phyloP scores from a whole-genome alignment of 2,113 vertebrate species.

The Microcebus lehilahytsara region DNA sequence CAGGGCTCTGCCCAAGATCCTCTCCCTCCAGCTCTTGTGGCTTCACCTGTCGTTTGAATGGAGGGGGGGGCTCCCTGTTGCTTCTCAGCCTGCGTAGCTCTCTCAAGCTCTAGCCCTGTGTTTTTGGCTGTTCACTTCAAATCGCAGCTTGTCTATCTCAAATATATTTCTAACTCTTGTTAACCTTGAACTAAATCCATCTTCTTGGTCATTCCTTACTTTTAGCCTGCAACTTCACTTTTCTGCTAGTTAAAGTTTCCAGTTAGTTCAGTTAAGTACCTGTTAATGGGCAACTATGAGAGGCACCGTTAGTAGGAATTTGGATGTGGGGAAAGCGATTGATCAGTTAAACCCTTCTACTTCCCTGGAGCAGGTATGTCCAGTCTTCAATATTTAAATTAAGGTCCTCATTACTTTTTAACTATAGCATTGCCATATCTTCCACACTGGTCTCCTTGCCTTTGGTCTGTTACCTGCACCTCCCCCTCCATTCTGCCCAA shows the following conservation, averaged over 20 bases:
- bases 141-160: background rate
- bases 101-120: background rate
- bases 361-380: background rate
- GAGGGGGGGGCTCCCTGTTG: fast-evolving
- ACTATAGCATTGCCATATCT: background rate
- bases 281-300: background rate
- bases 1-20: background rate
- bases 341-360: background rate
- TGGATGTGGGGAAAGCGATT: background rate
- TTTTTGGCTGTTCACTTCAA: background rate
- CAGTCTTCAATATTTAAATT: background rate
- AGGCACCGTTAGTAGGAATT: background rate
- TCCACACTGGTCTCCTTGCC: background rate
- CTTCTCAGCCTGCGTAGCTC: background rate
- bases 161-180: background rate
- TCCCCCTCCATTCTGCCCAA: background rate
- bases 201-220: background rate
- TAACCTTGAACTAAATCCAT: background rate
- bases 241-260: background rate
- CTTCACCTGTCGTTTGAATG: fast-evolving
- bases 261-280: background rate
- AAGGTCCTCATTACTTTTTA: background rate
- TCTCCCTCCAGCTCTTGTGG: too few species aligned
- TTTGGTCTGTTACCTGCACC: background rate
- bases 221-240: background rate